Conservation (phyloP, 2,797 vertebrate species). For the Strix occidentalis region DNA sequence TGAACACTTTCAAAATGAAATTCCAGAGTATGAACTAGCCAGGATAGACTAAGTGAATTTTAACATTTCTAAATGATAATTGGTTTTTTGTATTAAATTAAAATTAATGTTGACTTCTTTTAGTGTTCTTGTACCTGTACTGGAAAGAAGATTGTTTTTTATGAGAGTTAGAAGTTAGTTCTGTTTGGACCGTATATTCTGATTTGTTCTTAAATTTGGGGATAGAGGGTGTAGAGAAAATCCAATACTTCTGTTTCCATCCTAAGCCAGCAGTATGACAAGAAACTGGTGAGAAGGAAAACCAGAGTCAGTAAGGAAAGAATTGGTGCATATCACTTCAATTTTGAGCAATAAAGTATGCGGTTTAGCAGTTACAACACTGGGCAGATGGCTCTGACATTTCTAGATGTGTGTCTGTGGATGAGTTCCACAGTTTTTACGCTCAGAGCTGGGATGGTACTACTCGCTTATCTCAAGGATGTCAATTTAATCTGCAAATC, state of each 20-base stretch:
- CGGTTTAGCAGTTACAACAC: not conserved
- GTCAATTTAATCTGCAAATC: not conserved
- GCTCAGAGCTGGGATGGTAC: not conserved
- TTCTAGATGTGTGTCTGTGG: not conserved
- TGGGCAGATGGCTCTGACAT: not conserved
- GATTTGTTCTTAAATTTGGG: not conserved
- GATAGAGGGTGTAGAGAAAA: not conserved
- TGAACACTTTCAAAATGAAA: slow-evolving; percentile 1
- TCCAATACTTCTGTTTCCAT: not conserved
- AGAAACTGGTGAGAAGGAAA: not conserved
- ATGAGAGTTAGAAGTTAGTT: not conserved
- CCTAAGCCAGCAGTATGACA: not conserved
- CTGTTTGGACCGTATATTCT: not conserved
- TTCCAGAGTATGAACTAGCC: slow-evolving; percentile 8
- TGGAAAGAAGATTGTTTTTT: not conserved
- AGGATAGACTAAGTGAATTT: slow-evolving; percentile 15
- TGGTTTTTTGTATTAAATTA: not conserved
- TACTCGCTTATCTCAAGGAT: not conserved
- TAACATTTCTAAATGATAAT: slow-evolving; percentile 47
- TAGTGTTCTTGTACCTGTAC: not conserved
- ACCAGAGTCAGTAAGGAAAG: not conserved
- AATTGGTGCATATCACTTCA: not conserved
- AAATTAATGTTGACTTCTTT: slow-evolving; percentile 24
- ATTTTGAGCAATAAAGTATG: not conserved
- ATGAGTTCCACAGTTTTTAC: not conserved